Conservation (phyloP, 2,113 vertebrate species). For the Paratilapia polleni region DNA sequence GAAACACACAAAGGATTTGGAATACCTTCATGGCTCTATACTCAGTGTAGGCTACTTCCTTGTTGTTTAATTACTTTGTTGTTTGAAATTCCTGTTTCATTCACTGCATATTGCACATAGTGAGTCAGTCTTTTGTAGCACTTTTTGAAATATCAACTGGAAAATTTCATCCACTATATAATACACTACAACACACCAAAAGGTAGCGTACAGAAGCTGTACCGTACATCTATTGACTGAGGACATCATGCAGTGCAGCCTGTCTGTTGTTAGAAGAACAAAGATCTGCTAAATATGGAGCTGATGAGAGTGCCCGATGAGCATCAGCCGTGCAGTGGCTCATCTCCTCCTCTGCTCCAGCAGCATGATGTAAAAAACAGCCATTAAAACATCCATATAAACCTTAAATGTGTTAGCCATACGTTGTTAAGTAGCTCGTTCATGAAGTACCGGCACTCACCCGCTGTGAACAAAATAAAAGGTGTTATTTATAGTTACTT, state of each 20-base stretch:
- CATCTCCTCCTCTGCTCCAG: too few relatives aligned
- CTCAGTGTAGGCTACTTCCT: too few relatives aligned
- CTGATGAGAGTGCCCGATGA: too few relatives aligned
- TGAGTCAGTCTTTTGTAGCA: not conserved
- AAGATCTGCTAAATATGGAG: too few relatives aligned
- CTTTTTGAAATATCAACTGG: too few relatives aligned
- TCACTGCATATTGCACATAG: not conserved
- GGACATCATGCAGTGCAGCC: not conserved
- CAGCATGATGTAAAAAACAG: not conserved
- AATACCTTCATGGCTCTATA: accelerated
- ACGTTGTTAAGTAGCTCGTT: too few relatives aligned
- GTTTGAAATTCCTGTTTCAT: not conserved
- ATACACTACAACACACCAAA: not conserved
- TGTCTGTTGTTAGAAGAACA: too few relatives aligned
- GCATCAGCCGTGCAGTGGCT: too few relatives aligned
- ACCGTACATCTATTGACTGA: not conserved
- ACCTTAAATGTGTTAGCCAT: too few relatives aligned
- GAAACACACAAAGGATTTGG: not conserved
- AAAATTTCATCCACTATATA: not conserved
- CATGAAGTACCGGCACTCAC: not conserved
- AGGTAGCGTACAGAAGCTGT: too few relatives aligned
- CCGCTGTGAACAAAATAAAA: not conserved
- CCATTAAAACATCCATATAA: not conserved
- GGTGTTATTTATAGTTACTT: not conserved
- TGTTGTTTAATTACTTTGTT: too few relatives aligned